Evolutionary conservation across 2,113 vertebrate genomes (phyloP), one percentile per base, ranked within the genome.

Genomic region (Tricholaema leucomelas): DNA sequence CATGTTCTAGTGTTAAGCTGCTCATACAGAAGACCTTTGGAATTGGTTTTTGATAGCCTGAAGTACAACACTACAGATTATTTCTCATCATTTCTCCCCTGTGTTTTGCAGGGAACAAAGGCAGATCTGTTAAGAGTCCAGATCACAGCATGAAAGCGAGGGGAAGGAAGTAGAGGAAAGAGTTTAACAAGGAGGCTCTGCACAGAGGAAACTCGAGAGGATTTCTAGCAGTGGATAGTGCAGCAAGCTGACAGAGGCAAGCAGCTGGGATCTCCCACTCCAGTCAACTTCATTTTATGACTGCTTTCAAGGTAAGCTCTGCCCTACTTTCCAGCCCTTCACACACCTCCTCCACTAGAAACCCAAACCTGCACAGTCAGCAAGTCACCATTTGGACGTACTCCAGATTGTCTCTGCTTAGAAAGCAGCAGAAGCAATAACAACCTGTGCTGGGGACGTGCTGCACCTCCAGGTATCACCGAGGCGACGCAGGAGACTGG

Each of bases 121-220:
- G 27, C 3, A 64, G 48, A 69, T 61, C 35, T 58, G 78, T 14
- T 11, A 40, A 59, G 28, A 70, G 46, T 18, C 6, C 59, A 54
- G 23, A 50, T 27, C 20, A 2, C 10, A 64, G 3, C 0, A 2
- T 3, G 13, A 5, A 8, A 18, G 6, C 0, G 1, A 12, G 13
- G 40, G n/a, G 14, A 87, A 38, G 27, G 36, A 17, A 66, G 20
- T 30, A 67, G 17, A 65, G 13, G 7, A 18, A 40, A 30, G 35
- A 28, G 44, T 20, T 73, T 33, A 56, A 12, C 2, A 18, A 44
- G 35, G 44, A 74, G 42, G 9, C 30, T n/a, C 44, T 28, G 63
- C 52, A 31, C 70, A 38, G 30, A 48, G 59, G 27, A 4, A 40
- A 15, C 35, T 63, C 35, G 6, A 15, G 38, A 61, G 25, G 11